Evolutionary conservation across 2,888 invertebrate species (phyloP).

Genomic region (Timema cristinae): DNA sequence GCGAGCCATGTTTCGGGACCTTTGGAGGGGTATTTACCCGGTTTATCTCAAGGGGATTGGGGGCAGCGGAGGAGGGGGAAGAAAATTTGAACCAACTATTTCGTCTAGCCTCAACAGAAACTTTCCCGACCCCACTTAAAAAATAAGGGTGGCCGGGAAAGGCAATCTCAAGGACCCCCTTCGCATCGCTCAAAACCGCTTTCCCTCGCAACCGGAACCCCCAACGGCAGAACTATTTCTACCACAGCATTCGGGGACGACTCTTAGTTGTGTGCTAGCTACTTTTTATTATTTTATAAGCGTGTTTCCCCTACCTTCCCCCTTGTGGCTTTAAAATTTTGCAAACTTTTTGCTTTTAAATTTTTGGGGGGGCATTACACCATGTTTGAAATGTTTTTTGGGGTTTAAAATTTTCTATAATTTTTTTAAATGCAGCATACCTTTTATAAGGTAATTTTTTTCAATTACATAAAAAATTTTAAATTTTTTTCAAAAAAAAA

Average conservation of each 20-base stretch:
- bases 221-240: slow-evolving; percentile 58
- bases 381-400: no score
- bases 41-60: slow-evolving; percentile 86
- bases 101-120: slow-evolving; percentile 93
- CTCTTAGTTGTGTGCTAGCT: slow-evolving; percentile 49
- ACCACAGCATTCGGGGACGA: slow-evolving; percentile 46
- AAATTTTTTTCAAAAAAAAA: no score
- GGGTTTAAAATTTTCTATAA: no score
- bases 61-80: slow-evolving; percentile 96
- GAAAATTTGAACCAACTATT: slow-evolving; percentile 96
- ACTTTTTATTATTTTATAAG: slow-evolving; percentile 56
- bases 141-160: slow-evolving; percentile 84
- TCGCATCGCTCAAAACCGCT: slow-evolving; percentile 50
- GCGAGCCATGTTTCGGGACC: slow-evolving; percentile 98
- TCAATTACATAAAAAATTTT: no score
- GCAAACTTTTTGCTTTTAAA: no score
- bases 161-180: slow-evolving; percentile 57
- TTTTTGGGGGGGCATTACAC: no score
- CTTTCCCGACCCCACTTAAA: slow-evolving; percentile 91
- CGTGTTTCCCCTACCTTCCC: slow-evolving; percentile 37
- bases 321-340: neutral
- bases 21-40: slow-evolving; percentile 97
- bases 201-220: slow-evolving; percentile 54
- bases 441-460: no score
- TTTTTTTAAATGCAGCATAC: no score